phyloP scores from a whole-genome alignment of 2,797 vertebrate species.

The Anomalospiza imberbis region DNA sequence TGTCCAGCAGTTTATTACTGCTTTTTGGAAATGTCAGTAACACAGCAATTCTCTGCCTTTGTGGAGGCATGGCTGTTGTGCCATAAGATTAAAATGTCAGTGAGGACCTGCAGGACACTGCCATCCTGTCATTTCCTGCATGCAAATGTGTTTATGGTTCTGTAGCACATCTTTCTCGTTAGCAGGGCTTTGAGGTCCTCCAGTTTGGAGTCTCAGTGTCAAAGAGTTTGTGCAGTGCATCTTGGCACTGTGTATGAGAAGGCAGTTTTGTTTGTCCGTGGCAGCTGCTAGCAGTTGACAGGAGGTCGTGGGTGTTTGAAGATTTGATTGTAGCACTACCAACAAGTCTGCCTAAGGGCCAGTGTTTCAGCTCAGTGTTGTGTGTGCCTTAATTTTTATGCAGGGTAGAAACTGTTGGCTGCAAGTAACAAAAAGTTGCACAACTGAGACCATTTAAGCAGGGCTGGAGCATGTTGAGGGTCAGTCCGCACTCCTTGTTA shows the following conservation, averaged over 20 bases:
- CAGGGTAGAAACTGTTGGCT: neutral
- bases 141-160: neutral
- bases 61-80: fast-evolving
- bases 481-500: neutral
- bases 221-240: neutral
- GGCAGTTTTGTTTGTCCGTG: neutral
- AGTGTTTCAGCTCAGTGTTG: neutral
- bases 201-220: neutral
- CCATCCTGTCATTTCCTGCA: neutral
- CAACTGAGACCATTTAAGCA: neutral
- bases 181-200: neutral
- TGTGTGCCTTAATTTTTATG: neutral
- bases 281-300: neutral
- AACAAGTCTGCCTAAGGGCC: neutral
- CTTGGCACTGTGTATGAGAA: neutral
- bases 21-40: neutral
- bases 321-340: neutral
- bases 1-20: neutral
- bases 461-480: neutral
- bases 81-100: neutral
- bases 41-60: neutral
- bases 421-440: neutral
- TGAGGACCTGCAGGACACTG: neutral
- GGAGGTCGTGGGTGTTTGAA: neutral
- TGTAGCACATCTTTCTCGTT: neutral